Evolutionary conservation across 2,797 vertebrate genomes (phyloP), one percentile per base, ranked within the genome.

Genomic region (Melanotaenia parkinsoni): DNA sequence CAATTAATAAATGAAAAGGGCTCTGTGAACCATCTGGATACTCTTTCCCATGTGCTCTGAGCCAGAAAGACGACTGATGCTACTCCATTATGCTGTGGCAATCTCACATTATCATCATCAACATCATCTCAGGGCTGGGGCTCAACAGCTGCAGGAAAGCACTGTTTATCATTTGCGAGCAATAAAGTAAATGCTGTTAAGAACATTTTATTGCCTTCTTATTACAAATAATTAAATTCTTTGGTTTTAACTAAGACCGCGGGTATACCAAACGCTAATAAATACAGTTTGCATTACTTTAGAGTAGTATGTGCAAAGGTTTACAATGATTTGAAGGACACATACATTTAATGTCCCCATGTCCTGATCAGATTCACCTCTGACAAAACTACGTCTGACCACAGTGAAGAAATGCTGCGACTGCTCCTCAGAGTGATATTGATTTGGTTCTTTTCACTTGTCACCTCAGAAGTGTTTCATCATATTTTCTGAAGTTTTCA

Each of bases 21-120:
- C 68, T 74, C 33, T 24, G 67, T 69, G 80, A 78, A 77, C 90
- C 92, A 93, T 93, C 92, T 92, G 93, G 83, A 70, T 83, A n/a
- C 24, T 71, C 79, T 85, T 80, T 82, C 81, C 79, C 78, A 81
- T 85, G 56, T 59, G 67, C 80, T 75, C 73, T 37, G 64, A 75
- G 58, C 65, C 10, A 20, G n/a, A 72, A 22, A 38, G 30, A 63
- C 22, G 45, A 30, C 64, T 35, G 50, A 67, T 67, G 67, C 62
- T 62, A 3, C 74, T 87, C 63, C 53, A 78, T 81, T 81, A 77
- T 69, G 58, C 67, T 60, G 37, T 58, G 57, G 67, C 54, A 30
- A 83, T 84, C 81, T 79, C 30, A 63, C 51, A 43, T 85, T 57
- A 43, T 75, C 79, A 43, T 85, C 58, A 43, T 75, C 24, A 26